Conservation (phyloP, 2,888 invertebrate genomes). For the Abrostola tripartita region DNA sequence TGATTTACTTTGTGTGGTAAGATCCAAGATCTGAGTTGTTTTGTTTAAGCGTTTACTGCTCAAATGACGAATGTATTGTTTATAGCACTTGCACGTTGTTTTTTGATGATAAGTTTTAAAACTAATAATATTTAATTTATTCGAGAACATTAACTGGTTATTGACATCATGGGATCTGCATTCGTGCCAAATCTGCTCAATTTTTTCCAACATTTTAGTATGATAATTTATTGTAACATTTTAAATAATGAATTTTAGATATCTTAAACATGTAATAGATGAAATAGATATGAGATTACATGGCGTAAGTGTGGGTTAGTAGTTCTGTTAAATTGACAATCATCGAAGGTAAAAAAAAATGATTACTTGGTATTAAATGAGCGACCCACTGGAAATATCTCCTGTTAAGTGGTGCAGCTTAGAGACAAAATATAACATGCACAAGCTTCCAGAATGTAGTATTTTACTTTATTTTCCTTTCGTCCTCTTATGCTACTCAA, state of each 20-base stretch:
- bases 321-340: constrained; percentile 35
- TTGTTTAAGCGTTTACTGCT: constrained; percentile 61
- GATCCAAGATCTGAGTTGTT: constrained; percentile 76
- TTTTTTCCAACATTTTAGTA: constrained; percentile 69
- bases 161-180: constrained; percentile 63
- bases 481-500: too few species aligned
- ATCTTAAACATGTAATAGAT: constrained; percentile 57
- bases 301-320: constrained; percentile 57
- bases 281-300: constrained; percentile 50
- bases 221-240: constrained; percentile 65
- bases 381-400: too few species aligned
- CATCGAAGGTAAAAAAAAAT: constrained; percentile 57
- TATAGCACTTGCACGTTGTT: constrained; percentile 38
- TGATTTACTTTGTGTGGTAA: constrained; percentile 82
- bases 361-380: constrained; percentile 23
- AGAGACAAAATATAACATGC: too few species aligned
- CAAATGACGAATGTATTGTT: constrained; percentile 52
- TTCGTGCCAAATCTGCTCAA: constrained; percentile 84
- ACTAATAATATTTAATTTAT: constrained; percentile 41
- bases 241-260: constrained; percentile 61
- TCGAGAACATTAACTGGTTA: constrained; percentile 45
- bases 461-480: too few species aligned
- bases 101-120: constrained; percentile 36
- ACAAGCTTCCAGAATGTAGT: too few species aligned
- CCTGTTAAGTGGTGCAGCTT: too few species aligned